phyloP scores from a whole-genome alignment of 2,113 vertebrate species.

The Dromiciops gliroides region DNA sequence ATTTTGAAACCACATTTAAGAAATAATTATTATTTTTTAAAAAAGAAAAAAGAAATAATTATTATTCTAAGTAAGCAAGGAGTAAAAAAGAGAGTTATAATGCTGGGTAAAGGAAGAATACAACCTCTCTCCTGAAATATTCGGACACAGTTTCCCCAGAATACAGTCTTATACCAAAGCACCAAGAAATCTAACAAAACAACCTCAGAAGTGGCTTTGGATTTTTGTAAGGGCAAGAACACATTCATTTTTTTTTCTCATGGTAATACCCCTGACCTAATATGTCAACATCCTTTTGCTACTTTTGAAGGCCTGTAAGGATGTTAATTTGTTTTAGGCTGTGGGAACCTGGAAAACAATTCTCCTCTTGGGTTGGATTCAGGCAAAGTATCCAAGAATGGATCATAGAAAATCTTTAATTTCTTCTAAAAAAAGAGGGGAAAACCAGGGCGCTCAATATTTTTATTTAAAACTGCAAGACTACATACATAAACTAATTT shows the following conservation, averaged over 20 bases:
- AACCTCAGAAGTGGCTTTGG: neutral
- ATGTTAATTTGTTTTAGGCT: neutral
- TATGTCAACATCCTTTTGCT: neutral
- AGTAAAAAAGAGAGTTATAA: neutral
- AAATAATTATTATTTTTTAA: neutral
- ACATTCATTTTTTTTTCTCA: neutral
- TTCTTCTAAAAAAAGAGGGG: neutral
- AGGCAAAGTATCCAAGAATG: neutral
- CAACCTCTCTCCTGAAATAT: neutral
- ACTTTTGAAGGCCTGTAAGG: neutral
- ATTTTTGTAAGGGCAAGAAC: neutral
- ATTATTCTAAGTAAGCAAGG: neutral
- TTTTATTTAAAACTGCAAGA: neutral
- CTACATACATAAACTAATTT: neutral
- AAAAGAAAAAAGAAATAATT: slow-evolving; percentile 6
- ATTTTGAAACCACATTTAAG: neutral
- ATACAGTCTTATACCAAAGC: neutral
- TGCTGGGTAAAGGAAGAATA: neutral
- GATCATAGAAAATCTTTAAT: neutral
- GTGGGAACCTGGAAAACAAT: neutral
- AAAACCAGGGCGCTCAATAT: neutral
- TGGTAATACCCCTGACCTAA: neutral
- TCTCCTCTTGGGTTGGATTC: neutral
- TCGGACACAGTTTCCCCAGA: neutral
- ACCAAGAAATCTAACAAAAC: neutral